phyloP scores from a whole-genome alignment of 2,797 vertebrate genomes.

The Muscicapa striata region DNA sequence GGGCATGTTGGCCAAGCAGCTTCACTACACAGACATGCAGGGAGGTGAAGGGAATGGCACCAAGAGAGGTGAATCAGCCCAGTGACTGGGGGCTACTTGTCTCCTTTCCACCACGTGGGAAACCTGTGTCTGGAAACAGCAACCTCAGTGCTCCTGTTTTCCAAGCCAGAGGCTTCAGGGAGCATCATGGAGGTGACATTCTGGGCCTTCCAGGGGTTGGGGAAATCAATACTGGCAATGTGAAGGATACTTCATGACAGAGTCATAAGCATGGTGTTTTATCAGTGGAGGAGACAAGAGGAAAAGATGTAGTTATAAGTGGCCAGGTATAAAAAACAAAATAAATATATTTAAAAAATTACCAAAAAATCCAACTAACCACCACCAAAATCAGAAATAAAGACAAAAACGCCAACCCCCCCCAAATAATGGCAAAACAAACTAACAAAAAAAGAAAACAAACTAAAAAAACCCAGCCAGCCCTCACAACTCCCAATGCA shows the following conservation, averaged over 20 bases:
- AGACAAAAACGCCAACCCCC: neutral
- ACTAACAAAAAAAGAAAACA: neutral
- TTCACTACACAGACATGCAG: neutral
- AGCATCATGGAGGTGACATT: slow-evolving; percentile 9
- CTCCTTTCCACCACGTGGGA: slow-evolving; percentile 7
- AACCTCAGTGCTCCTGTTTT: slow-evolving; percentile 11
- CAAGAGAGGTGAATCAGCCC: slow-evolving; percentile 18
- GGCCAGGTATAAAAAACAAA: neutral
- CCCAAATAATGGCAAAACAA: neutral
- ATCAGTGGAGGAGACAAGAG: neutral
- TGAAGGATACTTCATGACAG: neutral
- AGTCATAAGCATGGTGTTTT: neutral
- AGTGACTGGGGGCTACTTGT: slow-evolving; percentile 40
- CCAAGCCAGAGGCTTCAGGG: slow-evolving; percentile 14
- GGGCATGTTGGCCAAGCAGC: slow-evolving; percentile 29
- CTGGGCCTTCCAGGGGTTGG: slow-evolving; percentile 2
- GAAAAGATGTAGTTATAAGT: neutral
- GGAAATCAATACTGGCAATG: slow-evolving; percentile 28
- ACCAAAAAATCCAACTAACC: neutral
- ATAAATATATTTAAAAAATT: neutral
- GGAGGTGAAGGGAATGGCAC: slow-evolving; percentile 1
- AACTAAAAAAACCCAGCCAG: neutral
- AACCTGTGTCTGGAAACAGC: neutral
- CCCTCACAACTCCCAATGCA: neutral
- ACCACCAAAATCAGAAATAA: neutral